Evolutionary conservation across 2,797 vertebrate genomes (phyloP).

Genomic region (Taenioides sp.): DNA sequence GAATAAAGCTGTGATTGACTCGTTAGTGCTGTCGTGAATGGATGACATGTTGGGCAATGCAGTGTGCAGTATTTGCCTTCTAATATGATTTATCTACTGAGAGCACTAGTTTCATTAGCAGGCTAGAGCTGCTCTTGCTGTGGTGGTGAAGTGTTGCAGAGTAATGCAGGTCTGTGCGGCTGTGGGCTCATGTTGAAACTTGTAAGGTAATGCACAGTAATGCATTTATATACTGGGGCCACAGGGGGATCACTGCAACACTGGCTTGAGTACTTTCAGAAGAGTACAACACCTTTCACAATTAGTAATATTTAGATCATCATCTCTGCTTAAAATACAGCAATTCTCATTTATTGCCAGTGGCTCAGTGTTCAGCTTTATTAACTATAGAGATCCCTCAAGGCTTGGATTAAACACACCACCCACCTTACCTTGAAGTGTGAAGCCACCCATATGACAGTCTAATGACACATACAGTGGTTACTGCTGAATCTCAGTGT

Average conservation of each 20-base stretch:
- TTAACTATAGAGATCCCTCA: not conserved
- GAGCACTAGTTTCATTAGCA: not conserved
- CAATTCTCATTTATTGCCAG: not conserved
- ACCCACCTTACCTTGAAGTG: not conserved
- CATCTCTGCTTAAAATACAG: not conserved
- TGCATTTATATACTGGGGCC: conserved; percentile 18
- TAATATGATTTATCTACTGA: not conserved
- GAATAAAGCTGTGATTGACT: not conserved
- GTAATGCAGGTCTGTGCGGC: conserved; percentile 20
- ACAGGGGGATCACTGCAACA: conserved; percentile 3
- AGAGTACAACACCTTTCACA: conserved; percentile 6
- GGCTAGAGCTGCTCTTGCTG: not conserved
- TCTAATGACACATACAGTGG: too few species aligned
- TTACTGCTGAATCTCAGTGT: too few species aligned
- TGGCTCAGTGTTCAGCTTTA: not conserved
- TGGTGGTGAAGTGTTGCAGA: conserved; percentile 4
- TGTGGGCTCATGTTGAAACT: conserved; percentile 47
- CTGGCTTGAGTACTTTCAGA: conserved; percentile 10
- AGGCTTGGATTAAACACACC: not conserved
- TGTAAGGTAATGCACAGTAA: conserved; percentile 29
- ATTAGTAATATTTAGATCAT: not conserved
- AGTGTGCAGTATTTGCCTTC: too few species aligned
- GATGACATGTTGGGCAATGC: not conserved
- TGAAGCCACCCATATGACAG: not conserved
- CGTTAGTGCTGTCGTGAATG: not conserved